Percentiles rank a stretch among this genome's conserved stretches.
phyloP scores from a whole-genome alignment of 2,888 invertebrate species.

The Synanthedon myopaeformis region DNA sequence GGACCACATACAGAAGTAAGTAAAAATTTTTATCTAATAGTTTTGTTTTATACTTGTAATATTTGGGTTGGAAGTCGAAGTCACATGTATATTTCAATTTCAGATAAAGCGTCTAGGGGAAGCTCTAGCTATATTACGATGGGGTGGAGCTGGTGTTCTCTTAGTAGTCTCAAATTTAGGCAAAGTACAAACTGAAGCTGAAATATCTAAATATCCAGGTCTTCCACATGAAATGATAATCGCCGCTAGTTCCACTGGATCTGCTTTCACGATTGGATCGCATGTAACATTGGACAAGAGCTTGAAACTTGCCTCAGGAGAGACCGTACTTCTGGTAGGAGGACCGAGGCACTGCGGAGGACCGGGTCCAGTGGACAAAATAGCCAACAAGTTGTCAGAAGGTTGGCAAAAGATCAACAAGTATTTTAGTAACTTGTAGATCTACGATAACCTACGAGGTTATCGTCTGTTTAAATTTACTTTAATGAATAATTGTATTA shows the following conservation, averaged over 20 bases:
- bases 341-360: constrained; percentile 55
- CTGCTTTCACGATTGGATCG: constrained; percentile 33
- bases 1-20: constrained; percentile 53
- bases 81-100: constrained; percentile 9
- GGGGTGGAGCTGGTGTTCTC: constrained; percentile 51
- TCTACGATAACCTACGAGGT: background rate
- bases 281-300: constrained; percentile 36
- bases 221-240: constrained; percentile 48
- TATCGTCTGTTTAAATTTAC: background rate
- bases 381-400: constrained; percentile 51
- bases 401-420: constrained; percentile 64
- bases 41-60: background rate
- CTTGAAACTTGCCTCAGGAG: constrained; percentile 40
- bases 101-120: constrained; percentile 71
- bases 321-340: constrained; percentile 43
- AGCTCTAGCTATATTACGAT: constrained; percentile 41
- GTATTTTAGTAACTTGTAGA: constrained; percentile 39
- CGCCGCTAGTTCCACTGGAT: constrained; percentile 41
- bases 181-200: constrained; percentile 39
- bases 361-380: constrained; percentile 60
- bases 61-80: too few species aligned
- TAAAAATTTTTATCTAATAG: background rate
- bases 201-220: constrained; percentile 54
- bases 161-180: constrained; percentile 60
- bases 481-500: background rate